A percentile compares a stretch with the other conserved stretches of the same genome.
Evolutionary conservation across 1,140 invertebrate species (phyloP).

Genomic region (Heliconius himera): DNA sequence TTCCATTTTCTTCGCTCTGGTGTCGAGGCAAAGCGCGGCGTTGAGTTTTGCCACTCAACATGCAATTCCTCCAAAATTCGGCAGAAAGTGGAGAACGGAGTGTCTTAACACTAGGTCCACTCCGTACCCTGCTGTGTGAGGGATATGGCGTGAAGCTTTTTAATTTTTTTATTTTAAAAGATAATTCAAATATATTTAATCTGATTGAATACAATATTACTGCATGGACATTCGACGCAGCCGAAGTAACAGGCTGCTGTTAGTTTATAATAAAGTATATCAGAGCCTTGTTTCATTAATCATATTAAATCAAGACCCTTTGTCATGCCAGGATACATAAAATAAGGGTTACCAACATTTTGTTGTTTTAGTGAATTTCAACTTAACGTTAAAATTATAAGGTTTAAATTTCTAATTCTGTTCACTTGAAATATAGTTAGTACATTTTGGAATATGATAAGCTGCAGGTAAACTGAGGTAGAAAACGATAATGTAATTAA

Average conservation of each 20-base stretch:
- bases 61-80: too few species aligned
- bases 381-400: background rate
- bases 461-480: constrained; percentile 19
- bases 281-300: constrained; percentile 30
- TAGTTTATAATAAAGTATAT: constrained; percentile 20
- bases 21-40: too few species aligned
- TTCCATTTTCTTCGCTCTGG: too few species aligned
- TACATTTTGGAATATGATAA: constrained; percentile 19
- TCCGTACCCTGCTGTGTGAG: too few species aligned
- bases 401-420: background rate
- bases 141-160: too few species aligned
- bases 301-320: constrained; percentile 37
- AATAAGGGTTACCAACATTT: constrained; percentile 12
- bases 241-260: background rate
- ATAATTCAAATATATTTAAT: too few species aligned
- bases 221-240: background rate
- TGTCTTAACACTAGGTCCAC: too few species aligned
- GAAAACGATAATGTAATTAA: constrained; percentile 24
- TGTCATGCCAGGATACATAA: constrained; percentile 24
- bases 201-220: background rate
- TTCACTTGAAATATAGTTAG: background rate
- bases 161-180: too few species aligned
- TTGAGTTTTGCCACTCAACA: too few species aligned
- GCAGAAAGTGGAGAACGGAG: too few species aligned
- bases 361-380: background rate